A percentile compares a stretch with the other conserved stretches of the same genome.
Conservation (phyloP, 2,113 vertebrate species). For the Eptesicus fuscus region DNA sequence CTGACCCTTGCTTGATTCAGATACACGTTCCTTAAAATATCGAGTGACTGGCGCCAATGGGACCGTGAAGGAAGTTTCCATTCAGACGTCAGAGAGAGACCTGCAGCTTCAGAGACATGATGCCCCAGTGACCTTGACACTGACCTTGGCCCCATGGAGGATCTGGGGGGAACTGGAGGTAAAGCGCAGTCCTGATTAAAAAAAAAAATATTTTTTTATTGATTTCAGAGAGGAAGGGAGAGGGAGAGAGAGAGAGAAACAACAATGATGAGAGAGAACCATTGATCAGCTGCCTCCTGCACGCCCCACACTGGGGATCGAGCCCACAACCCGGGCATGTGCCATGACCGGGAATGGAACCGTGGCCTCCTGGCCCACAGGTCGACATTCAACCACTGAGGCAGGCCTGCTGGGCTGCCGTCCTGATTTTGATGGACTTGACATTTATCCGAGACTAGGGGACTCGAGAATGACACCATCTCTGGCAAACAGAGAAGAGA, state of each 20-base stretch:
- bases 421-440: neutral
- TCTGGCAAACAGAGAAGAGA: neutral
- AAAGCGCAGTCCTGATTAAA: fast-evolving
- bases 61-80: fast-evolving
- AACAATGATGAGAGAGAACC: too few relatives aligned
- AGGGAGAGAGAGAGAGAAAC: too few relatives aligned
- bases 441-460: neutral
- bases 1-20: neutral
- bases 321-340: too few relatives aligned
- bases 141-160: neutral
- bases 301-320: too few relatives aligned
- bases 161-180: fast-evolving
- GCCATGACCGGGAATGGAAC: too few relatives aligned
- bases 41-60: fast-evolving
- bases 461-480: fast-evolving
- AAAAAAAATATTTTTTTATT: too few relatives aligned
- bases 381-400: too few relatives aligned
- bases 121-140: neutral
- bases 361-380: too few relatives aligned
- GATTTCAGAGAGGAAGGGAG: too few relatives aligned
- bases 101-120: neutral
- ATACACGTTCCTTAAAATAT: fast-evolving
- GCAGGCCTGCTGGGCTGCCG: too few relatives aligned
- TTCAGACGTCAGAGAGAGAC: neutral
- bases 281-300: too few relatives aligned